Evolutionary conservation across 2,888 invertebrate species (phyloP).

Genomic region (Parnassius apollo): DNA sequence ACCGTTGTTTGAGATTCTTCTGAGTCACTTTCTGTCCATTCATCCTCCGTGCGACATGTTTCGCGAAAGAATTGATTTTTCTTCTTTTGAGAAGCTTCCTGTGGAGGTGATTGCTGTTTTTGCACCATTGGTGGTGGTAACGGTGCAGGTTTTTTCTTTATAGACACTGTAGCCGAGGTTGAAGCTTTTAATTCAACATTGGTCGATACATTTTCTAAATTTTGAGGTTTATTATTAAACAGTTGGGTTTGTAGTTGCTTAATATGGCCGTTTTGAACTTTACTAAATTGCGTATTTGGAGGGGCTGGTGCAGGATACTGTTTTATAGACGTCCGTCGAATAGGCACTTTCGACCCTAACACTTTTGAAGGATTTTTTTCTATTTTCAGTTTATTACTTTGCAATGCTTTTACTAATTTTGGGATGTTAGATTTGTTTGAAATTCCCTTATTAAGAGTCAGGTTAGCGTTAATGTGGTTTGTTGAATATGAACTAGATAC

Average conservation of each 20-base stretch:
- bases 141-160: constrained; percentile 67
- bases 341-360: constrained; percentile 65
- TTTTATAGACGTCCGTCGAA: constrained; percentile 63
- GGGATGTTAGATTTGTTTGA: constrained; percentile 66
- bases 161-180: constrained; percentile 47
- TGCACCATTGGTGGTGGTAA: constrained; percentile 41
- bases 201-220: constrained; percentile 35
- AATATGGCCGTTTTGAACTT: constrained; percentile 71
- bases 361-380: constrained; percentile 62
- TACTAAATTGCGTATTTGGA: constrained; percentile 71
- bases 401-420: constrained; percentile 57
- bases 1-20: constrained; percentile 52
- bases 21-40: constrained; percentile 78
- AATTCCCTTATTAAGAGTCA: constrained; percentile 26
- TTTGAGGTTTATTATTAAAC: constrained; percentile 55
- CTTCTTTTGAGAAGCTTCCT: constrained; percentile 44
- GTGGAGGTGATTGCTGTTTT: constrained; percentile 44
- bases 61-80: constrained; percentile 79
- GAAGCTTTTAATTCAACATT: constrained; percentile 51
- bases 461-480: not conserved
- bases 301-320: constrained; percentile 70
- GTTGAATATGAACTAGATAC: not conserved
- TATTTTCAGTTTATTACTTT: constrained; percentile 54
- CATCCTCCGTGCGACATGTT: constrained; percentile 84
- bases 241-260: constrained; percentile 72